Evolutionary conservation across 2,113 vertebrate genomes (phyloP).

Genomic region (Sturnus vulgaris): DNA sequence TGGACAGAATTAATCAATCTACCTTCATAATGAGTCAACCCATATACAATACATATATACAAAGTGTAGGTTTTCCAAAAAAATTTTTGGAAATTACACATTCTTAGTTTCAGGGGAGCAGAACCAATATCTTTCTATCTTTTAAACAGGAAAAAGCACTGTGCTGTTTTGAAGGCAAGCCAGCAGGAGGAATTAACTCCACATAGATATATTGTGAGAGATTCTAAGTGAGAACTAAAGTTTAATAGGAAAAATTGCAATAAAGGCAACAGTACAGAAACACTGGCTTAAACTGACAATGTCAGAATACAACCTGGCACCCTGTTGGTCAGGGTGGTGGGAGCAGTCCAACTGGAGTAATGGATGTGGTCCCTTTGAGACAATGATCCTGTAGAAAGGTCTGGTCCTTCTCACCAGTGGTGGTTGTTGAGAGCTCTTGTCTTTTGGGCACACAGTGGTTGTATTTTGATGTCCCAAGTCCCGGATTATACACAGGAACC

Average conservation of each 20-base stretch:
- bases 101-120: not conserved
- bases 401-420: not conserved
- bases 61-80: not conserved
- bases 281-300: not conserved
- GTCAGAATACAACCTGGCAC: not conserved
- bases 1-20: not conserved
- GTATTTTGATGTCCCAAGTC: not conserved
- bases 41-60: not conserved
- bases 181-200: not conserved
- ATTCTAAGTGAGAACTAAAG: not conserved
- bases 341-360: accelerated
- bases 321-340: not conserved
- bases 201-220: not conserved
- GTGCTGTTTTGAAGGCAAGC: not conserved
- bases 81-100: not conserved
- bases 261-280: not conserved
- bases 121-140: not conserved
- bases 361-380: not conserved
- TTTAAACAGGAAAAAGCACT: not conserved
- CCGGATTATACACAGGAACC: not conserved
- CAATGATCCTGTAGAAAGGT: accelerated
- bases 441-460: too few species aligned
- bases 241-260: not conserved
- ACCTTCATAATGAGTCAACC: not conserved
- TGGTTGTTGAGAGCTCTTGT: not conserved